These are phyloP conservation scores for Slavum lentiscoides DNA, from an alignment of 2,888 invertebrate species.

Conservation along the genomic window DNA sequence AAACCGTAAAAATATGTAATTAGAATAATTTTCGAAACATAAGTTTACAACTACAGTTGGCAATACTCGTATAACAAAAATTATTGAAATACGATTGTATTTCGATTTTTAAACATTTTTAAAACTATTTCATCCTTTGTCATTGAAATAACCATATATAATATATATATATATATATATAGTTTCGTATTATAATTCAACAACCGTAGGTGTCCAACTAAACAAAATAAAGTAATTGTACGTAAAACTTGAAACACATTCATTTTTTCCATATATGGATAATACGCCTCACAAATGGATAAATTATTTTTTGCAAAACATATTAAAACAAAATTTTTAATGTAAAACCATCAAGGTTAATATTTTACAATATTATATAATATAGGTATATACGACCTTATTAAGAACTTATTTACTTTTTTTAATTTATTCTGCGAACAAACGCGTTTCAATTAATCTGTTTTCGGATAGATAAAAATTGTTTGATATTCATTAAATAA, in stretches of 20 bases:
- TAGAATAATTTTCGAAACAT: not conserved
- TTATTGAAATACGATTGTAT: constrained; percentile 23
- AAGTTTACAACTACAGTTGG: not conserved
- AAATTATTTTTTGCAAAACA: too few species aligned
- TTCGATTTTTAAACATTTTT: constrained; percentile 8
- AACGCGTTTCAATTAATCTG: too few species aligned
- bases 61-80: not conserved
- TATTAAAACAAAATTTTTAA: not conserved
- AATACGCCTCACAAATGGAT: too few species aligned
- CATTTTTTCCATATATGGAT: not conserved
- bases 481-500: too few species aligned
- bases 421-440: too few species aligned
- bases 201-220: not conserved
- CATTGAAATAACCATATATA: not conserved
- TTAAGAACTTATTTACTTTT: too few species aligned
- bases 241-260: not conserved
- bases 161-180: not conserved
- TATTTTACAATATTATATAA: not conserved
- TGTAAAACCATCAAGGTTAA: not conserved
- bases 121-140: constrained; percentile 1
- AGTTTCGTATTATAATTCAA: not conserved
- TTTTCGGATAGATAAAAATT: too few species aligned
- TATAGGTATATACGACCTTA: not conserved
- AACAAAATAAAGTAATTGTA: constrained; percentile 4
- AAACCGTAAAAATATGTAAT: not conserved